Evolutionary conservation across 1,140 invertebrate species (phyloP).

Genomic region (Camponotus pennsylvanicus): DNA sequence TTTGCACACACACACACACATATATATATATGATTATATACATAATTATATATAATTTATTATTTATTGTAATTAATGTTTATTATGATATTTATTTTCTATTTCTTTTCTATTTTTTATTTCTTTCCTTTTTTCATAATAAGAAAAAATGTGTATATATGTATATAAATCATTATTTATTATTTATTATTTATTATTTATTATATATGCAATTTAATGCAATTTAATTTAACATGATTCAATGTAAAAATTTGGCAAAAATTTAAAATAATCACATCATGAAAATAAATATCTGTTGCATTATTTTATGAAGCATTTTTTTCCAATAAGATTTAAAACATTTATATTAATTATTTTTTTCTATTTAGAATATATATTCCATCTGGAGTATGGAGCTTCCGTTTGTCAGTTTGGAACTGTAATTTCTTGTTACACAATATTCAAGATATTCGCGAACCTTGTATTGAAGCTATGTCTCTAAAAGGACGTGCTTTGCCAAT

Average conservation of each 20-base stretch:
- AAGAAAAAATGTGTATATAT: too few relatives aligned
- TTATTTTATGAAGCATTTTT: not conserved
- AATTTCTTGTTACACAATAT: constrained; percentile 78
- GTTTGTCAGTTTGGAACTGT: constrained; percentile 85
- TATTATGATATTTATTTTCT: too few relatives aligned
- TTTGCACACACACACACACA: too few relatives aligned
- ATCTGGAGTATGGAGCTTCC: constrained; percentile 85
- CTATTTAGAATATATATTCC: constrained; percentile 86
- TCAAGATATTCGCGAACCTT: constrained; percentile 74
- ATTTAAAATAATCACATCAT: not conserved
- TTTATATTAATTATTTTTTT: constrained; percentile 44
- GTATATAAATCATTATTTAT: too few relatives aligned
- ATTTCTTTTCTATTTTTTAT: too few relatives aligned
- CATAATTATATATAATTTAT: too few relatives aligned
- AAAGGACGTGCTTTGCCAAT: constrained; percentile 83
- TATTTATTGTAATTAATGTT: too few relatives aligned
- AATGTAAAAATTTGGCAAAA: not conserved
- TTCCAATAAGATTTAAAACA: not conserved
- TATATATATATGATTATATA: too few relatives aligned
- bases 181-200: too few relatives aligned
- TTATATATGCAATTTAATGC: too few relatives aligned
- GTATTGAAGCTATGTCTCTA: constrained; percentile 84
- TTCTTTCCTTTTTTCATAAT: too few relatives aligned
- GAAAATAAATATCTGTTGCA: not conserved
- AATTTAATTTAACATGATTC: too few relatives aligned